Evolutionary conservation across 2,797 vertebrate genomes (phyloP).

Genomic region (Rhabdomys pumilio): DNA sequence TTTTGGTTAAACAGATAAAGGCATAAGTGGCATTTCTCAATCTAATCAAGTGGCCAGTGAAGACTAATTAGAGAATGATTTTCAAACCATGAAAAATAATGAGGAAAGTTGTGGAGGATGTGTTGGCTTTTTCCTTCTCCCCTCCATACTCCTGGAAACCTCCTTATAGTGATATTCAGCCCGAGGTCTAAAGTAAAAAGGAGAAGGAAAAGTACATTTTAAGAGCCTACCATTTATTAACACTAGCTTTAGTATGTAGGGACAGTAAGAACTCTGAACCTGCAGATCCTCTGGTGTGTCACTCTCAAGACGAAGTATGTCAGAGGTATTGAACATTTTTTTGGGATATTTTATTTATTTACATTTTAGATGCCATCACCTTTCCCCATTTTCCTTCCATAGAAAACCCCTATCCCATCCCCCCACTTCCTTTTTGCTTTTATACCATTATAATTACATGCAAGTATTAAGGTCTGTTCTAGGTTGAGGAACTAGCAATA

Average conservation of each 20-base stretch:
- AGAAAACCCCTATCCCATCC: no score
- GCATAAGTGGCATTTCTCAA: background rate
- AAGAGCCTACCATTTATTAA: background rate
- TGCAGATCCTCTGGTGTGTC: background rate
- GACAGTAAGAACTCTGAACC: background rate
- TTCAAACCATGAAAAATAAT: background rate
- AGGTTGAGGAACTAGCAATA: no score
- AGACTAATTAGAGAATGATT: background rate
- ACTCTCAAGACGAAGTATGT: background rate
- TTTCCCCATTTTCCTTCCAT: no score
- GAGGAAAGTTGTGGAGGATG: background rate
- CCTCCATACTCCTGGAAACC: background rate
- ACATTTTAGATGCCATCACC: no score
- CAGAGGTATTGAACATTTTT: background rate
- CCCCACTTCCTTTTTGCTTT: no score
- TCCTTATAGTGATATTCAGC: background rate
- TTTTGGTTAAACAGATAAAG: background rate
- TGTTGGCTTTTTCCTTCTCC: background rate
- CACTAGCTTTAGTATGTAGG: background rate
- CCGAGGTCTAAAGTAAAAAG: background rate
- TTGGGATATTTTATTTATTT: no score
- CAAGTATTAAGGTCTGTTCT: no score
- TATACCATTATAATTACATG: no score
- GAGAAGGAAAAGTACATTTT: background rate
- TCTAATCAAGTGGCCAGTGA: background rate